Base-by-base conservation (phyloP, 2,113 vertebrate genomes). In the Corvus hawaiiensis region DNA sequence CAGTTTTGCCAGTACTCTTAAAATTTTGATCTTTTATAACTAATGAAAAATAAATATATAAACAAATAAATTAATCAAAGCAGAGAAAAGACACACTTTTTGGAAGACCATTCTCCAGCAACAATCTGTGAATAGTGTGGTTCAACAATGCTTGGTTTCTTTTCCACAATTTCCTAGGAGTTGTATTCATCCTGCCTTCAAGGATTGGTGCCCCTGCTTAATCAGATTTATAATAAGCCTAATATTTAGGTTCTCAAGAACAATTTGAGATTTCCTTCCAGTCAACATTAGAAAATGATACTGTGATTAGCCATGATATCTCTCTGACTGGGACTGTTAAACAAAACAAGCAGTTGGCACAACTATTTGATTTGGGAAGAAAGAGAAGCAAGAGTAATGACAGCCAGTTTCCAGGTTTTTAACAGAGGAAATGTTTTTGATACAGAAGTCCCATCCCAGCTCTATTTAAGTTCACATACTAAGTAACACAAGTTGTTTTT, bases 211-310 rank as follows among this genome's bases (percentile, higher is more conserved):
- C 46, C 87, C 11, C 41, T 79, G 44, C 48, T 87, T 90, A 84
- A 94, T 95, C 81, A 94, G 39, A 37, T 89, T 91, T 91, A 52
- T 88, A 85, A 54, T 58, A 88, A 93, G 17, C 28, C 56, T 83
- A 86, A 95, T 86, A 91, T 84, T 93, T 80, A 90, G 77, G 54
- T 86, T 94, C 83, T 94, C 44, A 37, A 81, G 83, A 96, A 95
- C 88, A 96, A 95, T 86, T 81, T 81, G 49, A 93, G 72, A 62
- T 93, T 96, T 95, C 92, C 96, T 97, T 93, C 72, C 88, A 96
- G 72, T 37, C 76, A 94, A 78, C 64, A 68, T 86, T 93, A 86
- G 79, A 93, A 92, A 93, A 92, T 72, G 82, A 86, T 95, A 88
- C 39, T 5, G 10, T 75, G 68, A 90, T 91, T 93, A 88, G 64